These are phyloP conservation scores for Epinotia nisella DNA, from an alignment of 2,888 invertebrate genomes.

Conservation along the genomic window DNA sequence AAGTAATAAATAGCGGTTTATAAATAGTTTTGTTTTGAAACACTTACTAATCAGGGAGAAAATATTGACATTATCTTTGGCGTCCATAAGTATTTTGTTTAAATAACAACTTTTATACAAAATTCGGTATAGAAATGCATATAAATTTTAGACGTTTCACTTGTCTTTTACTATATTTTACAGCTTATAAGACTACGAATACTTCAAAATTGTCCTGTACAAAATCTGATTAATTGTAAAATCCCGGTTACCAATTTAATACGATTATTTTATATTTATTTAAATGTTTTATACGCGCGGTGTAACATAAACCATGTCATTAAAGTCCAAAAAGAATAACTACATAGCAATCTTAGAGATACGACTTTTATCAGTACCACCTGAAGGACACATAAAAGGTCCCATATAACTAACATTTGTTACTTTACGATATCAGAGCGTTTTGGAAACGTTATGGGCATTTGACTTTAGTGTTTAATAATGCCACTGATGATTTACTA, in stretches of 20 bases:
- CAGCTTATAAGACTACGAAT: not conserved
- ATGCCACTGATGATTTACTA: conserved; percentile 9
- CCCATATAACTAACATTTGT: conserved; percentile 9
- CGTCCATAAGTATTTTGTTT: not conserved
- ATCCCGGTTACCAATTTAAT: no score
- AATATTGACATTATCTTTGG: conserved; percentile 10
- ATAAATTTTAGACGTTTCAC: not conserved
- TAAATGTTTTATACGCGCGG: conserved; percentile 7
- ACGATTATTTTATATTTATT: no score
- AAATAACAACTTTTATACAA: not conserved
- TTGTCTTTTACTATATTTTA: not conserved
- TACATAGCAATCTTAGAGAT: not conserved
- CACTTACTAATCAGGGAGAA: not conserved
- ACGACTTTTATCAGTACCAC: not conserved
- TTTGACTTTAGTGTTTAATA: conserved; percentile 11
- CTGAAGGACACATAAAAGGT: not conserved
- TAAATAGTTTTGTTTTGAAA: conserved; percentile 4
- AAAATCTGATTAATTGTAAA: no score
- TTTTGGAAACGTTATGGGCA: not conserved
- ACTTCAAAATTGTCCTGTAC: not conserved
- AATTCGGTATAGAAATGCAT: no score
- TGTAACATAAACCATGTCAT: no score
- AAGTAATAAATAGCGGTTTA: not conserved
- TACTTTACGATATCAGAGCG: conserved; percentile 11
- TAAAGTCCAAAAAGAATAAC: not conserved